phyloP scores from a whole-genome alignment of 1,140 invertebrate species.

The Brachionus koreanus region DNA sequence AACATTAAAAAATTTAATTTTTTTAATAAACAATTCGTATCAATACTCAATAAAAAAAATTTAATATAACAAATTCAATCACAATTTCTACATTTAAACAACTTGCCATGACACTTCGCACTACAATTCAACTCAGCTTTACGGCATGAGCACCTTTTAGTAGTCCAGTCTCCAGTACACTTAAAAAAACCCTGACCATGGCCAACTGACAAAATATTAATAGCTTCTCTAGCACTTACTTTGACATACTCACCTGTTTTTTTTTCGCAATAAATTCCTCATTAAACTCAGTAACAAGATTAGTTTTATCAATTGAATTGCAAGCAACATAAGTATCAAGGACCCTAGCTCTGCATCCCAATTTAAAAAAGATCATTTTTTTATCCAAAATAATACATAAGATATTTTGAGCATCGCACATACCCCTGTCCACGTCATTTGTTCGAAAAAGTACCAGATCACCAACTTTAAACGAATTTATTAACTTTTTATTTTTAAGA shows the following conservation, averaged over 20 bases:
- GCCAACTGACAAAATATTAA: background rate
- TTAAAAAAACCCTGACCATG: background rate
- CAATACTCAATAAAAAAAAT: too few species aligned
- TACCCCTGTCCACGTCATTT: background rate
- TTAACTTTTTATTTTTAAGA: too few species aligned
- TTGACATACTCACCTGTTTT: too few species aligned
- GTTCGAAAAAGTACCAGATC: background rate
- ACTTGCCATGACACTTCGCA: background rate
- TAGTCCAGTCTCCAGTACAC: background rate
- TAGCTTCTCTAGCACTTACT: background rate
- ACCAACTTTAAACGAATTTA: too few species aligned
- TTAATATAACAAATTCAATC: background rate
- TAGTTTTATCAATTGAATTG: background rate
- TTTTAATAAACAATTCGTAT: too few species aligned
- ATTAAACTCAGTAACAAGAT: conserved; percentile 12
- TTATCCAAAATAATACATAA: background rate
- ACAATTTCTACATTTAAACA: background rate
- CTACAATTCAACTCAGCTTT: background rate
- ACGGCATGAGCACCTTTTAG: background rate
- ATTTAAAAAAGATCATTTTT: background rate
- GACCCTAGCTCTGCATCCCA: background rate
- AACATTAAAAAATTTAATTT: too few species aligned
- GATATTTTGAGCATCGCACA: conserved; percentile 11
- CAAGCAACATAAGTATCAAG: background rate
- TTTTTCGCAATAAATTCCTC: background rate